These are phyloP conservation scores for Tolmerus cingulatus DNA, from an alignment of 2,888 invertebrate genomes.

Conservation along the genomic window DNA sequence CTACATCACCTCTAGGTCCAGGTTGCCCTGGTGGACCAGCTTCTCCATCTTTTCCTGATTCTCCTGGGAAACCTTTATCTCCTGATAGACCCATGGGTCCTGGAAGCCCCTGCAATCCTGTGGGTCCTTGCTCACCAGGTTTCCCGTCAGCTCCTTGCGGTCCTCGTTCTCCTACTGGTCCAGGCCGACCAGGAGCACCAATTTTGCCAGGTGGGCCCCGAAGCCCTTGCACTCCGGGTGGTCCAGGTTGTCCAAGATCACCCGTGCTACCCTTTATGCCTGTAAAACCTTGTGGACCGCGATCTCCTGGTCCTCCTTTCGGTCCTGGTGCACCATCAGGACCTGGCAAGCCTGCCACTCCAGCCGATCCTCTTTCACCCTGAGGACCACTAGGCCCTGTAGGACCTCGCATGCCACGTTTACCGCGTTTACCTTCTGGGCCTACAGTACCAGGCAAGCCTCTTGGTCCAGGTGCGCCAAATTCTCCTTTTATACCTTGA, in stretches of 20 bases:
- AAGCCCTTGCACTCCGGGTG: constrained; percentile 68
- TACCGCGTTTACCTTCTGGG: constrained; percentile 81
- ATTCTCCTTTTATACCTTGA: constrained; percentile 77
- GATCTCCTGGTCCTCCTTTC: constrained; percentile 79
- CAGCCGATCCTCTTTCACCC: constrained; percentile 71
- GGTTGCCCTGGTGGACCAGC: constrained; percentile 75
- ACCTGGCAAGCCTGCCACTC: constrained; percentile 74
- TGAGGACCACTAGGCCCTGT: constrained; percentile 75
- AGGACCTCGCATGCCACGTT: constrained; percentile 79
- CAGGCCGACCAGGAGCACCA: constrained; percentile 75
- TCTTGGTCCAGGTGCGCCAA: constrained; percentile 75
- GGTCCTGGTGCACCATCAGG: constrained; percentile 79
- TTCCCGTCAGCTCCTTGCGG: constrained; percentile 85
- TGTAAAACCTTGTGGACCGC: constrained; percentile 72
- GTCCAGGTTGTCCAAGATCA: constrained; percentile 69
- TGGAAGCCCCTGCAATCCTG: constrained; percentile 80
- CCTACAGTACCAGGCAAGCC: constrained; percentile 79
- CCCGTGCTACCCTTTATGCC: constrained; percentile 72
- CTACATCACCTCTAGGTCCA: constrained; percentile 82
- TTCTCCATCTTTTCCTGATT: constrained; percentile 79
- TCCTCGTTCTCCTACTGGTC: constrained; percentile 76
- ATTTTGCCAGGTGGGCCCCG: constrained; percentile 73
- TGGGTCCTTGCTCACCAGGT: constrained; percentile 81
- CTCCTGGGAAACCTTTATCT: constrained; percentile 71
- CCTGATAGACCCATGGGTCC: constrained; percentile 80